Conservation (phyloP, 2,888 invertebrate species). For the Drosophila hamatofila region DNA sequence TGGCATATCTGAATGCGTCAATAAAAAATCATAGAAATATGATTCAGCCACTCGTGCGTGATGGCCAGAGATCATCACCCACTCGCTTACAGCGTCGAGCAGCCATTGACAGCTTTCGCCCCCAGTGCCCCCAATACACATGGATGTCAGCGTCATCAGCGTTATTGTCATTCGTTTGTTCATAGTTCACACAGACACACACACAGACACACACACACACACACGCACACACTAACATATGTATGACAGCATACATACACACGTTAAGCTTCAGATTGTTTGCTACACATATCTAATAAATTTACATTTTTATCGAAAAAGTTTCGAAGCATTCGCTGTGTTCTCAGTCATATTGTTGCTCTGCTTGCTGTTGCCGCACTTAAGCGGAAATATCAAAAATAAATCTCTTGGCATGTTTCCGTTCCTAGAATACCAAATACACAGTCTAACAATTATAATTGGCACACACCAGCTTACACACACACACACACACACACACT, state of each 20-base stretch:
- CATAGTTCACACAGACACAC: conserved; percentile 13
- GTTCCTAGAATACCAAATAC: conserved; percentile 68
- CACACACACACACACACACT: conserved; percentile 21
- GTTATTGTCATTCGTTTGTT: conserved; percentile 65
- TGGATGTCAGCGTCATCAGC: conserved; percentile 49
- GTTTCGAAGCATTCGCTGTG: conserved; percentile 53
- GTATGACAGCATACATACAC: background rate
- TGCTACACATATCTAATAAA: conserved; percentile 77
- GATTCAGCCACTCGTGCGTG: conserved; percentile 60
- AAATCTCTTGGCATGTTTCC: conserved; percentile 74
- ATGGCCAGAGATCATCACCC: conserved; percentile 49
- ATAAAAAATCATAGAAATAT: conserved; percentile 76
- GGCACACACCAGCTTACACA: conserved; percentile 11
- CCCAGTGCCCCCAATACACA: background rate
- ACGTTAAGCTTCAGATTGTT: conserved; percentile 57
- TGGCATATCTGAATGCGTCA: conserved; percentile 60
- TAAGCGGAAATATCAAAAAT: conserved; percentile 78
- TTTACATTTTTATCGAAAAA: conserved; percentile 83
- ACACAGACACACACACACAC: background rate
- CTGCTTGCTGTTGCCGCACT: conserved; percentile 39
- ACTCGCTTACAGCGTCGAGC: conserved; percentile 4
- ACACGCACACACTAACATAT: background rate
- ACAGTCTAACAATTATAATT: conserved; percentile 64
- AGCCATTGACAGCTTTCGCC: conserved; percentile 1
- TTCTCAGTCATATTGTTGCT: conserved; percentile 49